Conservation (phyloP, 2,113 vertebrate species). For the Nesogale talazaci region DNA sequence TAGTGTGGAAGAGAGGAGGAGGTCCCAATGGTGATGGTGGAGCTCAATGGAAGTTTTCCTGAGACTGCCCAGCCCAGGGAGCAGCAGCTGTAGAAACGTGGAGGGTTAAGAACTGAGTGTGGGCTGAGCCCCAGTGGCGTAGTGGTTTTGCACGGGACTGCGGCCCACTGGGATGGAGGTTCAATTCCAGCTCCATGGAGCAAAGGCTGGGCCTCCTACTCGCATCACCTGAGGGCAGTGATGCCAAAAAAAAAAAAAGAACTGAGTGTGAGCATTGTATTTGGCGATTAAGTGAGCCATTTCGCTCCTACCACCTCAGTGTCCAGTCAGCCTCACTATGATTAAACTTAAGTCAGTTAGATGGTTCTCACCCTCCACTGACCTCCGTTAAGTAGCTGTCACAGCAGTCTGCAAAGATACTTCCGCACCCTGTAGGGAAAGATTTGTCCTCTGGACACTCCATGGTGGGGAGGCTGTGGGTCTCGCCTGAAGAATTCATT, state of each 20-base stretch:
- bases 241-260: no score
- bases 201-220: no score
- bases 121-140: no score
- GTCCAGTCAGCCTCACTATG: not conserved
- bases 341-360: not conserved
- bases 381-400: not conserved
- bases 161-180: no score
- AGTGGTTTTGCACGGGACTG: no score
- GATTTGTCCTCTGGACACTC: not conserved
- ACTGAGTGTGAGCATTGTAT: not conserved
- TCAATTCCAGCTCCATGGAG: no score
- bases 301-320: not conserved
- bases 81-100: not conserved
- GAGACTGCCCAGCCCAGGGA: not conserved
- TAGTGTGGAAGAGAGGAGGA: not conserved
- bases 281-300: not conserved
- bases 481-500: not conserved
- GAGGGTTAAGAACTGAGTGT: not conserved
- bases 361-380: not conserved
- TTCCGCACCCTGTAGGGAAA: not conserved
- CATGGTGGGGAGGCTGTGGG: not conserved
- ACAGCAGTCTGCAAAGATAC: not conserved
- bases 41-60: not conserved
- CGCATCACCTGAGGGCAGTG: no score
- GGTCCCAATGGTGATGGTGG: slow-evolving; percentile 39